Evolutionary conservation across 2,797 vertebrate genomes (phyloP).

Genomic region (Emydoidea blandingii): DNA sequence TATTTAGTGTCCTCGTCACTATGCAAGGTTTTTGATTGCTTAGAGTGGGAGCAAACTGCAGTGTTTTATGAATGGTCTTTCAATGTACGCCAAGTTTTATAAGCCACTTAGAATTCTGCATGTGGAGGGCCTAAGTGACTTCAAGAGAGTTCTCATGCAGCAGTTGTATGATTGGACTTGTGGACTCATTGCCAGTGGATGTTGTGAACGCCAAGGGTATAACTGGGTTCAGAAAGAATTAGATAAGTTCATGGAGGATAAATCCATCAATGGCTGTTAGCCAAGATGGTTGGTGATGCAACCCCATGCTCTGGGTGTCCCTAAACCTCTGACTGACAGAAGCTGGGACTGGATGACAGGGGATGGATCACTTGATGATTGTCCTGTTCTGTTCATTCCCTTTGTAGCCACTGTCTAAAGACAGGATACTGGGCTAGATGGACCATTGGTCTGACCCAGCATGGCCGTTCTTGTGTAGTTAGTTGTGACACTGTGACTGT

Average conservation of each 20-base stretch:
- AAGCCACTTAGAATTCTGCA: too few species aligned
- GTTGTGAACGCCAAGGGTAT: background rate
- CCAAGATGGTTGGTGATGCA: background rate
- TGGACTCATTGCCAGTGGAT: background rate
- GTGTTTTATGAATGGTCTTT: background rate
- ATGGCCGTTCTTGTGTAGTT: background rate
- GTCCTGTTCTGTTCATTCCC: background rate
- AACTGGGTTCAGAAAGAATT: background rate
- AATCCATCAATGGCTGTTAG: too few species aligned
- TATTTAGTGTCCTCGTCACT: background rate
- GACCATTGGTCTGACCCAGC: background rate
- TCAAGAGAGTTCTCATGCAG: slow-evolving; percentile 13
- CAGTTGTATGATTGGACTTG: rapidly evolving
- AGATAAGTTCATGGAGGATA: background rate
- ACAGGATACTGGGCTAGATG: background rate
- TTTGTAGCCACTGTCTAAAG: background rate
- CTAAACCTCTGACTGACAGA: background rate
- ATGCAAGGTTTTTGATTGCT: background rate
- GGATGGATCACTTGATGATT: background rate
- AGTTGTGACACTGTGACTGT: background rate
- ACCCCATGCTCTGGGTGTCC: background rate
- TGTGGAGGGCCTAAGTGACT: too few species aligned
- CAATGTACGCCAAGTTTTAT: background rate
- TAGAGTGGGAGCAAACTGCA: background rate
- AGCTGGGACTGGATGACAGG: background rate